Conservation (phyloP, 2,113 vertebrate species). For the Python bivittatus region DNA sequence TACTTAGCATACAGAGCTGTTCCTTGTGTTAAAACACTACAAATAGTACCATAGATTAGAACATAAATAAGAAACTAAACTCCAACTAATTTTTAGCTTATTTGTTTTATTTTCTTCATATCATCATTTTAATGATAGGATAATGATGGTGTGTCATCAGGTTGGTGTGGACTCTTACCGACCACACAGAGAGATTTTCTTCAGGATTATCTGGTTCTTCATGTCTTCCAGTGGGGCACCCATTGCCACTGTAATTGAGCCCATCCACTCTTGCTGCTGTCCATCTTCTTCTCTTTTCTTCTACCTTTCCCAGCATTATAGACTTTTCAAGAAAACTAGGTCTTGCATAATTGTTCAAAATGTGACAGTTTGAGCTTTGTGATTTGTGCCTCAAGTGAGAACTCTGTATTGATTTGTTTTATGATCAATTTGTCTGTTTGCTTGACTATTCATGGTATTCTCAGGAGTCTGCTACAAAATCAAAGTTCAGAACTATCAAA, state of each 20-base stretch:
- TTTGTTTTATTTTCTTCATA: conserved; percentile 2
- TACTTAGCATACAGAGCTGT: not conserved
- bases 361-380: not conserved
- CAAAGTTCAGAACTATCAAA: not conserved
- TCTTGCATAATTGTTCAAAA: not conserved
- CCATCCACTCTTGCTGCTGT: not conserved
- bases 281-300: not conserved
- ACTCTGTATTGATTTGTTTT: not conserved
- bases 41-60: not conserved
- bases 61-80: not conserved
- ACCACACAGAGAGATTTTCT: not conserved
- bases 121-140: not conserved
- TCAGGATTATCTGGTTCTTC: not conserved
- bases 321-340: not conserved
- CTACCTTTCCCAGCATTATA: not conserved
- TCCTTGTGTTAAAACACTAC: not conserved
- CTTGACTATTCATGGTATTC: not conserved
- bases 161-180: not conserved
- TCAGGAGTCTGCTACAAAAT: not conserved
- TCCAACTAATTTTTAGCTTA: not conserved
- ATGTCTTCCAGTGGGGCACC: not conserved
- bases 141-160: not conserved
- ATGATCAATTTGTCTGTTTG: not conserved
- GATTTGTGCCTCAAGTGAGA: not conserved
- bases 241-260: not conserved